phyloP scores from a whole-genome alignment of 2,113 vertebrate genomes.

The Pyrgilauda ruficollis region DNA sequence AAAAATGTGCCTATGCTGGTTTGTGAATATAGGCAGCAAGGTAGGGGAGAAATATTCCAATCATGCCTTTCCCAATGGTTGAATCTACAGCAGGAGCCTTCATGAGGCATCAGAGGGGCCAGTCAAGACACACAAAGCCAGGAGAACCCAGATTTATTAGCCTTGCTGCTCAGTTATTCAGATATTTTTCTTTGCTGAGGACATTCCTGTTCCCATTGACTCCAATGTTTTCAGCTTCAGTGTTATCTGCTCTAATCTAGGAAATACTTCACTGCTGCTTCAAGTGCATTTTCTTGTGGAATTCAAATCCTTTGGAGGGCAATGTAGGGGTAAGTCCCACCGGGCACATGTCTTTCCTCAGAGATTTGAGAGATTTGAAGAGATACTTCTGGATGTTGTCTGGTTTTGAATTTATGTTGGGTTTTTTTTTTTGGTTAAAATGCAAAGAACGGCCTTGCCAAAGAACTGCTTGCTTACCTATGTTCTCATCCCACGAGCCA shows the following conservation, averaged over 20 bases:
- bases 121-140: background rate
- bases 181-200: background rate
- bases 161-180: background rate
- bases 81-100: background rate
- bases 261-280: constrained; percentile 6
- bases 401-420: background rate
- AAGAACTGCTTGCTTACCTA: background rate
- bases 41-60: background rate
- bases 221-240: background rate
- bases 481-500: background rate
- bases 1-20: background rate
- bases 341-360: background rate
- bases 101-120: background rate
- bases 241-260: background rate
- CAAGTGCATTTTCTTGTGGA: background rate
- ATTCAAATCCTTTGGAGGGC: background rate
- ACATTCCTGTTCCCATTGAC: background rate
- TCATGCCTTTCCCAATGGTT: background rate
- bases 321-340: background rate
- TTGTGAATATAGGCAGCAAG: background rate
- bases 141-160: background rate
- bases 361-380: background rate
- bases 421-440: background rate
- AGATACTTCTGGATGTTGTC: background rate
- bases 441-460: background rate